These are phyloP conservation scores for Aelia acuminata DNA, from an alignment of 2,888 invertebrate genomes.

Conservation along the genomic window DNA sequence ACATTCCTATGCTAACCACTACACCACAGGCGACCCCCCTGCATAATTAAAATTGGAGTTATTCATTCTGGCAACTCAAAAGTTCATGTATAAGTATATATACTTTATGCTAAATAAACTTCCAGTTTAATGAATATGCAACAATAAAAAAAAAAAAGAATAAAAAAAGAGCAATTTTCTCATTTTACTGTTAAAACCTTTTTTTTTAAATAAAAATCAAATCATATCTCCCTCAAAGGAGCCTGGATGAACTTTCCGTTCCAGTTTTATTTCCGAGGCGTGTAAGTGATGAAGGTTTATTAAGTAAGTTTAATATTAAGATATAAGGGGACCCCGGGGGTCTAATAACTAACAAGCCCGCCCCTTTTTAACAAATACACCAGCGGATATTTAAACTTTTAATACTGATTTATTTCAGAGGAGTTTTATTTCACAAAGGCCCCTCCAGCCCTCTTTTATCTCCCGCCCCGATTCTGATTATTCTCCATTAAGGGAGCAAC, in stretches of 20 bases:
- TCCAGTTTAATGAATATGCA: background rate
- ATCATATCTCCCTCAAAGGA: background rate
- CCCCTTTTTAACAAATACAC: slow-evolving; percentile 50
- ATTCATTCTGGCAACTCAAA: too few species aligned
- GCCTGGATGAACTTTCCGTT: background rate
- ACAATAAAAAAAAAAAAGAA: too few species aligned
- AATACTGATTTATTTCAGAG: slow-evolving; percentile 28
- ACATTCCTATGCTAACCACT: too few species aligned
- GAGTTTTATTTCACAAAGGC: slow-evolving; percentile 49
- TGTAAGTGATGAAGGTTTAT: slow-evolving; percentile 55
- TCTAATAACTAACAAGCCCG: slow-evolving; percentile 31
- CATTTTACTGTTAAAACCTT: background rate
- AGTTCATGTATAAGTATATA: too few species aligned
- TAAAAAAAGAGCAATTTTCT: background rate
- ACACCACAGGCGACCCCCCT: too few species aligned
- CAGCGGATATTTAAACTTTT: slow-evolving; percentile 40
- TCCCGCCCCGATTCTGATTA: slow-evolving; percentile 6
- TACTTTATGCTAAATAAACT: too few species aligned
- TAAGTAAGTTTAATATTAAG: slow-evolving; percentile 57
- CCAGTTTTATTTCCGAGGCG: slow-evolving; percentile 34
- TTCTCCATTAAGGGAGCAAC: slow-evolving; percentile 26
- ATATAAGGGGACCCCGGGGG: slow-evolving; percentile 32
- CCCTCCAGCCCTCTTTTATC: background rate
- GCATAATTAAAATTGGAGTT: too few species aligned
- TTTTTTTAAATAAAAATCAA: background rate